phyloP scores from a whole-genome alignment of 1,140 invertebrate genomes.

The Probaryconus sp. region DNA sequence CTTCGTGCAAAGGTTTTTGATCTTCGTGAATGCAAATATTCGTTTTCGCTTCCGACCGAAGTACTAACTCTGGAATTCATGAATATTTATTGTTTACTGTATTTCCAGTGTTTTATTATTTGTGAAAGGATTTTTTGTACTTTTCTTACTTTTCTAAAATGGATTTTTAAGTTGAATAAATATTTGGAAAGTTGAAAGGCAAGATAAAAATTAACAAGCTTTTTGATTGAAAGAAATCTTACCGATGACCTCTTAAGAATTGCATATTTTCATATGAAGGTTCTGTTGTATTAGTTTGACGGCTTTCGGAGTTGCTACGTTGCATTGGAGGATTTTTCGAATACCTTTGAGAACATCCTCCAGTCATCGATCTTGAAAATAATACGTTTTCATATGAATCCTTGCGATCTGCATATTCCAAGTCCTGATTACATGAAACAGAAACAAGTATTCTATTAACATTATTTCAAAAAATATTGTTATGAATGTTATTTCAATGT shows the following conservation, averaged over 20 bases:
- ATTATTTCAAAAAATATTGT: no score
- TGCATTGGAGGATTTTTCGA: background rate
- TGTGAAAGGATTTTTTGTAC: background rate
- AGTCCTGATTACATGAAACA: background rate
- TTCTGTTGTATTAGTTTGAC: background rate
- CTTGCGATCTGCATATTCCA: constrained; percentile 23
- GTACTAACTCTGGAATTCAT: constrained; percentile 13
- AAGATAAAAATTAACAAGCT: no score
- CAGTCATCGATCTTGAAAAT: constrained; percentile 31
- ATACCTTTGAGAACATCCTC: constrained; percentile 8
- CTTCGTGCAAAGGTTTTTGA: constrained; percentile 38
- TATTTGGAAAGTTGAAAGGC: no score
- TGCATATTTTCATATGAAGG: constrained; percentile 64
- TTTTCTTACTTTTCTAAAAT: no score
- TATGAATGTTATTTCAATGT: no score
- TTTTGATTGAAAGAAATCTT: background rate
- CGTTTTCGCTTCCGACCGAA: constrained; percentile 30
- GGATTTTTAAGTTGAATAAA: no score
- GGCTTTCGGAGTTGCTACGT: constrained; percentile 29
- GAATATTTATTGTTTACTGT: background rate
- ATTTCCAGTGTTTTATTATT: background rate
- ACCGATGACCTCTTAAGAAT: constrained; percentile 15
- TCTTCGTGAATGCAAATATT: constrained; percentile 25
- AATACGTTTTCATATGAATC: constrained; percentile 60
- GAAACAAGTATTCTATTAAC: no score